Percentiles rank a stretch among this genome's conserved stretches.
phyloP scores from a whole-genome alignment of 1,140 invertebrate species.

The Drosophila serrata region DNA sequence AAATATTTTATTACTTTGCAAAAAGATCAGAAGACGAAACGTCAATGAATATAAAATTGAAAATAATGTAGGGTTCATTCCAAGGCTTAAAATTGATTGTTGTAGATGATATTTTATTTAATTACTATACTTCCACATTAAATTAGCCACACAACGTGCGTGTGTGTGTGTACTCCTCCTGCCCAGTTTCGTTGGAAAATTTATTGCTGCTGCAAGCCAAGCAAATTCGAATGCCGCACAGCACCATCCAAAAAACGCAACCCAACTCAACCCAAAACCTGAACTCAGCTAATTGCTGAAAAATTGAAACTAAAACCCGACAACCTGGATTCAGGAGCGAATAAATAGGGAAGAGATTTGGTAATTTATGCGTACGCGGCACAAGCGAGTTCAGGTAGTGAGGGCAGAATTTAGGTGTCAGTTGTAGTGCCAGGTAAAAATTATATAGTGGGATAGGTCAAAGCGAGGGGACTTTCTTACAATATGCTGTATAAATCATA shows the following conservation, averaged over 20 bases:
- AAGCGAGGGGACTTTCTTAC: slow-evolving; percentile 12
- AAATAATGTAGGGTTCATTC: no score
- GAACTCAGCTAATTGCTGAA: slow-evolving; percentile 68
- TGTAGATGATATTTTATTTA: no score
- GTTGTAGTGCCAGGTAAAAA: slow-evolving; percentile 50
- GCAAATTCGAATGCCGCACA: neutral
- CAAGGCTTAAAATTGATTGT: no score
- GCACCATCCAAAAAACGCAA: slow-evolving; percentile 33
- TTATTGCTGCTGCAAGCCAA: slow-evolving; percentile 25
- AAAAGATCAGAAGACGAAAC: no score
- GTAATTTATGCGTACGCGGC: slow-evolving; percentile 53
- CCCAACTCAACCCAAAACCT: slow-evolving; percentile 64
- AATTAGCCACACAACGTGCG: no score
- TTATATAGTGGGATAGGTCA: slow-evolving; percentile 22
- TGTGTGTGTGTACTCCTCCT: neutral
- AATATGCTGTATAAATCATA: slow-evolving; percentile 52
- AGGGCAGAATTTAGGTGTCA: slow-evolving; percentile 34
- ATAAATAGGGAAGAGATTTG: slow-evolving; percentile 31
- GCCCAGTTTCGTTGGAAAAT: slow-evolving; percentile 1
- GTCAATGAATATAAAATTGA: no score
- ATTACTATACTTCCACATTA: no score
- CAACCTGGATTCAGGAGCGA: slow-evolving; percentile 7
- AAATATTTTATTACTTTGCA: no score
- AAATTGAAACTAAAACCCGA: slow-evolving; percentile 53
- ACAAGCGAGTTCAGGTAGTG: slow-evolving; percentile 15